Evolutionary conservation across 2,888 invertebrate genomes (phyloP), one percentile per base, ranked within the genome.

Genomic region (Amphiduros pacificus): DNA sequence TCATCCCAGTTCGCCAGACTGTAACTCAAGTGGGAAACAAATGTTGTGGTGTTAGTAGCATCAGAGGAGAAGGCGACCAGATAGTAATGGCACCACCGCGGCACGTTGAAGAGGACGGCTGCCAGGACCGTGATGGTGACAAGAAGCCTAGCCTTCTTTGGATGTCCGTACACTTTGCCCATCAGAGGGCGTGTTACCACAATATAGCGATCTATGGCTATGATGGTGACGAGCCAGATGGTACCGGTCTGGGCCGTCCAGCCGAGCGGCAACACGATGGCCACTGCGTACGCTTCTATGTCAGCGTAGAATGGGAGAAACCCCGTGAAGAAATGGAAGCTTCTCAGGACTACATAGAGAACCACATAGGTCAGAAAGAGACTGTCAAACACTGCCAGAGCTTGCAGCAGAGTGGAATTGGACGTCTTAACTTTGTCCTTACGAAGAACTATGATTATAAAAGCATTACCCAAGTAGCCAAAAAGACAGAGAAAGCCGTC

Each of bases 161-260:
- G 27, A n/a, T 55, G 55, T 28, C 61, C 55, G 36, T 32, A 49
- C 17, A 56, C 6, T 17, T 20, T 22, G 17, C 56, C 61, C 26
- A 50, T 50, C 20, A 61, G 55, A 20, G 61, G 61, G 17, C 51
- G 27, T 11, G 51, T 40, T 17, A 61, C 61, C 17, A 61, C 52
- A 17, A 55, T n/a, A 49, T 61, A 61, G 14, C 61, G 55, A 28
- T 61, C 61, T 20, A 61, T 48, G 20, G 61, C 61, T 3, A 61
- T 56, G 9, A 56, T 20, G 51, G 56, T 61, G 14, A 56, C 56
- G 9, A 56, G 31, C 61, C 61, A 61, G 4, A 61, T 61, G 29
- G 55, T 55, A 32, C 51, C 36, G n/a, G 61, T 61, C 41, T 61
- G 61, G 9, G 61, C 6, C 24, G 56, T 61, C 61, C 61, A 61